Conservation (phyloP, 2,797 vertebrate species). For the Eulemur coronatus region DNA sequence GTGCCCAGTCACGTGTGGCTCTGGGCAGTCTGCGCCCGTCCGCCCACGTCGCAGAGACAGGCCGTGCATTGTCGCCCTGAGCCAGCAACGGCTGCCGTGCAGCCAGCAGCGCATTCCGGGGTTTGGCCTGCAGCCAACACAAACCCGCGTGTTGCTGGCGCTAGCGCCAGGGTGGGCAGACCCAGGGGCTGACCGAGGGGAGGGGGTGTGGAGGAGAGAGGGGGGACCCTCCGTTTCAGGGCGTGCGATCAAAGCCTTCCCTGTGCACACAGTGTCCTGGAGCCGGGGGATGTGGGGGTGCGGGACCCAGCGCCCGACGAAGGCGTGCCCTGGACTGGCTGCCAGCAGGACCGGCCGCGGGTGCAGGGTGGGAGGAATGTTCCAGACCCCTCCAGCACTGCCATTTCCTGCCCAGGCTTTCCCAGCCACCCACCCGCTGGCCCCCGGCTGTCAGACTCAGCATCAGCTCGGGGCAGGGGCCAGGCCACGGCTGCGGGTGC, state of each 20-base stretch:
- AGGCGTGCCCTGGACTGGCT: neutral
- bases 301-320: neutral
- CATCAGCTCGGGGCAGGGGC: neutral
- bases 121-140: constrained; percentile 52
- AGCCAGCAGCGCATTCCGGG: constrained; percentile 69
- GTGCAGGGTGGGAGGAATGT: neutral
- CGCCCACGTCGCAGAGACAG: constrained; percentile 46
- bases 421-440: neutral
- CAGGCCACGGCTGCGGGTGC: fast-evolving
- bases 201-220: neutral
- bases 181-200: neutral
- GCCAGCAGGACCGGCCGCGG: neutral
- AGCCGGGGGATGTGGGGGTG: neutral
- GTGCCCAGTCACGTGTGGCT: neutral
- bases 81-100: constrained; percentile 47
- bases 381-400: neutral
- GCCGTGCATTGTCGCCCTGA: constrained; percentile 41
- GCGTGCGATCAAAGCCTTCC: neutral
- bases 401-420: constrained; percentile 23
- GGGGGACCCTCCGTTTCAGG: neutral
- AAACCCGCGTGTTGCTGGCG: constrained; percentile 57
- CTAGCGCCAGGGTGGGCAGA: constrained; percentile 52
- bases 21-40: constrained; percentile 20
- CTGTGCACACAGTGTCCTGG: neutral
- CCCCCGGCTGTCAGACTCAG: neutral